Conservation (phyloP, 2,113 vertebrate species). For the Otolemur garnettii region DNA sequence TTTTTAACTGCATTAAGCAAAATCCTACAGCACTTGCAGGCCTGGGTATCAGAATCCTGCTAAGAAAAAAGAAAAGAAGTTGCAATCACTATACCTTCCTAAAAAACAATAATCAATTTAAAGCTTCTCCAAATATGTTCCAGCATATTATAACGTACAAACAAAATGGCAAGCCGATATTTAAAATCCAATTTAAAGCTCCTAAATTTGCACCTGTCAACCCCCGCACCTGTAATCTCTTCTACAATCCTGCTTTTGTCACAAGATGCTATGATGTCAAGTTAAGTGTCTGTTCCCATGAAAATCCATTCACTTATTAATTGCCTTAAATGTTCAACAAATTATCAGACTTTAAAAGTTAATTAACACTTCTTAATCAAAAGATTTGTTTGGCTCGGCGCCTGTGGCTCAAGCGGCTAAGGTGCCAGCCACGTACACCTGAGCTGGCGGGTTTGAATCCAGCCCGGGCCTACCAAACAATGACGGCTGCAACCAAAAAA, state of each 20-base stretch:
- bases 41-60: not conserved
- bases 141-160: not conserved
- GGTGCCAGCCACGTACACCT: too few relatives aligned
- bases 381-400: not conserved
- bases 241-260: not conserved
- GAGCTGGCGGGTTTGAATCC: too few relatives aligned
- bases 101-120: not conserved
- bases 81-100: not conserved
- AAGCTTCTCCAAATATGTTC: not conserved
- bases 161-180: not conserved
- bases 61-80: not conserved
- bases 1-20: slow-evolving; percentile 31
- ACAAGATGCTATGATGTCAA: not conserved
- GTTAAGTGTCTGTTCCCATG: not conserved
- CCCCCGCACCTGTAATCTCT: not conserved
- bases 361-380: slow-evolving; percentile 5
- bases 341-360: slow-evolving; percentile 28
- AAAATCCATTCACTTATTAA: not conserved
- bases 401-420: too few relatives aligned
- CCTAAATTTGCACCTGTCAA: not conserved
- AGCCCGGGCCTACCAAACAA: too few relatives aligned
- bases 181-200: not conserved
- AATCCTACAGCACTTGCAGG: not conserved
- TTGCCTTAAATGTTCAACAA: not conserved
- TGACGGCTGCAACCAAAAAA: too few relatives aligned